Evolutionary conservation across 2,113 vertebrate genomes (phyloP).

Genomic region (Pluvianellus socialis): DNA sequence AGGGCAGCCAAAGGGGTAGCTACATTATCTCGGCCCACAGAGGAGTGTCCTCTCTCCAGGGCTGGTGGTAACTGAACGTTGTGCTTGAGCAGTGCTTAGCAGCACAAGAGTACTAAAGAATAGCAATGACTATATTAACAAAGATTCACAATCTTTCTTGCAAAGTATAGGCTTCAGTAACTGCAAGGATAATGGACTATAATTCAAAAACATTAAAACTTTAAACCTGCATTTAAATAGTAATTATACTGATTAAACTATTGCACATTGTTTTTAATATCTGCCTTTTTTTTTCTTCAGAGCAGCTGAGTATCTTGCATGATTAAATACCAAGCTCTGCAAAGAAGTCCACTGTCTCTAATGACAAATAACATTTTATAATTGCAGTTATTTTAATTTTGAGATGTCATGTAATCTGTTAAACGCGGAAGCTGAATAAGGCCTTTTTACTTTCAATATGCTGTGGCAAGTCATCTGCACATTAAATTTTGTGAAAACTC

Average conservation of each 20-base stretch:
- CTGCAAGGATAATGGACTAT: constrained; percentile 6
- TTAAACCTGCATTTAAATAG: constrained; percentile 30
- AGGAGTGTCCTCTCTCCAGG: not conserved
- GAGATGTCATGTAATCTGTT: constrained; percentile 30
- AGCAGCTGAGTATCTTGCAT: constrained; percentile 9
- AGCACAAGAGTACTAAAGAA: not conserved
- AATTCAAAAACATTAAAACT: constrained; percentile 34
- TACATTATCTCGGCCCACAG: fast-evolving
- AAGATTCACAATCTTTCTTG: not conserved
- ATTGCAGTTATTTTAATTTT: constrained; percentile 53
- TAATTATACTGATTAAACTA: constrained; percentile 26
- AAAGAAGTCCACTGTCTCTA: constrained; percentile 3
- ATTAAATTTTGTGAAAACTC: constrained; percentile 57
- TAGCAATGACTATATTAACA: not conserved
- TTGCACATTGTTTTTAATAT: constrained; percentile 8
- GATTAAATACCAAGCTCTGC: not conserved
- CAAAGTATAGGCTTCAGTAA: not conserved
- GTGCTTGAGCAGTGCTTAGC: not conserved
- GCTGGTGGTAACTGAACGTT: not conserved
- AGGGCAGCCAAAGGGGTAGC: not conserved
- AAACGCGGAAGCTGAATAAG: constrained; percentile 43
- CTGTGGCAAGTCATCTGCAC: constrained; percentile 44
- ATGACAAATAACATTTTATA: constrained; percentile 28
- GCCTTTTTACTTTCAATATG: constrained; percentile 58
- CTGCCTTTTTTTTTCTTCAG: not conserved